Base-by-base conservation (phyloP, 1,140 invertebrate genomes). In the Drosophila orosa region DNA sequence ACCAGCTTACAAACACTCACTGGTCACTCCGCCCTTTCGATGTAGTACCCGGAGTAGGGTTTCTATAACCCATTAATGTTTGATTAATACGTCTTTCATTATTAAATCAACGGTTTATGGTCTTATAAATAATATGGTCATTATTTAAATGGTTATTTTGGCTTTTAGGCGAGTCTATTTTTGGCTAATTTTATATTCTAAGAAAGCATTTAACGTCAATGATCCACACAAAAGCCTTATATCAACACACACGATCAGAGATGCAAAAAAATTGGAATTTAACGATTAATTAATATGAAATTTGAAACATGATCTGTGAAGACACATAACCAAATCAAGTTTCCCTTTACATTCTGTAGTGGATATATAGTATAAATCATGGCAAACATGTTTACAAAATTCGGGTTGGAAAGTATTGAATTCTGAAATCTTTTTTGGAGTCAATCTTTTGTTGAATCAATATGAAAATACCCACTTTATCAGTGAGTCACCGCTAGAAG, bases 121-220 rank as follows among this genome's bases (percentile, higher is more conserved):
- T 48, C 66, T 39, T 48, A 71, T 72, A 72, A 72, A 72, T 71
- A 72, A 71, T 48, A 45, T 71, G 33, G 19, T 55, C 35, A 44
- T 48, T 71, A 79, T 66, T 78, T 45, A 39, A 42, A 58, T 60
- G 45, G 50, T 37, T 35, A 61, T 62, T 47, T 62, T 19, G 47
- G 33, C 29, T 54, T 47, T 52, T 42, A 57, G 27, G 55, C 66
- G 27, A 73, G 50, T 72, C 68, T 72, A 71, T 72, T 71, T 72
- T 78, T 45, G 58, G 76, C 50, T 54, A 44, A 65, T 83, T 84
- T 67, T 22, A 29, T 37, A 81, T 85, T 75, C 68, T 82, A 75
- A 82, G 60, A 76, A 62, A 76, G 47, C 60, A 54, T 87, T 87
- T 86, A 83, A 40, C 62, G 78, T 86, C 78, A 75, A 33, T 17